These are phyloP conservation scores for Montifringilla adamsi DNA, from an alignment of 2,113 vertebrate species.

Conservation along the genomic window DNA sequence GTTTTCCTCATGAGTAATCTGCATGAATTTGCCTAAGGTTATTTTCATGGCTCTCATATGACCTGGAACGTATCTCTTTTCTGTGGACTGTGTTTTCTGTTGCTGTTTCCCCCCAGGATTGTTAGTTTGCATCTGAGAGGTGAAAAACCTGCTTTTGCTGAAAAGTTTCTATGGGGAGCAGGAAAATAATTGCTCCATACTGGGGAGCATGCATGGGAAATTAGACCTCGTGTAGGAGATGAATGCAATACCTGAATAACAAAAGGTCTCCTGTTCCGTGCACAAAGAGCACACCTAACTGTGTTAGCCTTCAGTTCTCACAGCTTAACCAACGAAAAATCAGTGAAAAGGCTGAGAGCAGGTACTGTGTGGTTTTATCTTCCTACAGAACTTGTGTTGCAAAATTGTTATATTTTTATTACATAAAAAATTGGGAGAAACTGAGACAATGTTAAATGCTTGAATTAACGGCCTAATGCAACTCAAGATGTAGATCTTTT, in stretches of 20 bases:
- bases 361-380: not conserved
- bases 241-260: not conserved
- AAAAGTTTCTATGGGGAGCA: not conserved
- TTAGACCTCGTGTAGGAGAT: not conserved
- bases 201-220: not conserved
- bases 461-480: not conserved
- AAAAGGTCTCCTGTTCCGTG: not conserved
- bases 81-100: not conserved
- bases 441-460: not conserved
- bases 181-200: rapidly evolving
- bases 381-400: not conserved
- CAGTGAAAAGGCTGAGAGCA: rapidly evolving
- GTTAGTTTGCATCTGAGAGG: not conserved
- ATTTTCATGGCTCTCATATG: not conserved
- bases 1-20: not conserved
- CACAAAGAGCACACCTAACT: not conserved
- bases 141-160: not conserved
- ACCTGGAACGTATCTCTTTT: not conserved
- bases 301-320: not conserved
- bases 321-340: not conserved
- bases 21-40: not conserved
- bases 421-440: not conserved
- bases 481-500: not conserved
- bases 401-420: not conserved
- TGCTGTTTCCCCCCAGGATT: not conserved